phyloP scores from a whole-genome alignment of 2,113 vertebrate genomes.

The Tetrao urogallus region DNA sequence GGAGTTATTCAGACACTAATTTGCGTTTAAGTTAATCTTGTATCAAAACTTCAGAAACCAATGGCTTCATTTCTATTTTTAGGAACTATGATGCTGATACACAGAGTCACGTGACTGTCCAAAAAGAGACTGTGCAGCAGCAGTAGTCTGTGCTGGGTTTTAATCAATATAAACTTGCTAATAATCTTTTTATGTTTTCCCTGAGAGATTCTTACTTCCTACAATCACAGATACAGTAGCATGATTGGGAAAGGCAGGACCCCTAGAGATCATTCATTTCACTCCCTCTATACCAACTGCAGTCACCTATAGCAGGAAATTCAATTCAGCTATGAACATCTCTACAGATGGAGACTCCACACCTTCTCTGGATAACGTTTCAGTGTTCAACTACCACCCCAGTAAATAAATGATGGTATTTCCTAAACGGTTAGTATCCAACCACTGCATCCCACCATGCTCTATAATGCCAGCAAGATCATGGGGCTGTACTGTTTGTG shows the following conservation, averaged over 20 bases:
- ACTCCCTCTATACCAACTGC: background rate
- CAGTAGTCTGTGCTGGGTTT: background rate
- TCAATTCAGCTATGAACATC: background rate
- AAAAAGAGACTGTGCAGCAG: background rate
- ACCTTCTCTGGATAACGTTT: background rate
- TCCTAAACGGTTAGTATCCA: background rate
- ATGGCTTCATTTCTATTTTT: background rate
- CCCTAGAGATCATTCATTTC: background rate
- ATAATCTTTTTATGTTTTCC: background rate
- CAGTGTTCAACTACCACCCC: background rate
- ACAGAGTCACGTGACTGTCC: background rate
- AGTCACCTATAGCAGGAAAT: background rate
- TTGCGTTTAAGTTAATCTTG: background rate
- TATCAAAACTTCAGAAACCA: background rate
- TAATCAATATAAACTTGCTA: background rate
- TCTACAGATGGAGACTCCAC: background rate
- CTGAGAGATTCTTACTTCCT: background rate
- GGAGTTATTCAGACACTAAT: background rate
- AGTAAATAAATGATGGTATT: background rate
- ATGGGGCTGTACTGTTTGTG: background rate
- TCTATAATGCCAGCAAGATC: background rate
- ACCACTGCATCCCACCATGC: rapidly evolving
- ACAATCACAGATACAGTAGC: background rate
- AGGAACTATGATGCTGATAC: background rate
- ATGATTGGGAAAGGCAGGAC: rapidly evolving